Evolutionary conservation across 2,888 invertebrate genomes (phyloP).

Genomic region (Agonopterix heracliana): DNA sequence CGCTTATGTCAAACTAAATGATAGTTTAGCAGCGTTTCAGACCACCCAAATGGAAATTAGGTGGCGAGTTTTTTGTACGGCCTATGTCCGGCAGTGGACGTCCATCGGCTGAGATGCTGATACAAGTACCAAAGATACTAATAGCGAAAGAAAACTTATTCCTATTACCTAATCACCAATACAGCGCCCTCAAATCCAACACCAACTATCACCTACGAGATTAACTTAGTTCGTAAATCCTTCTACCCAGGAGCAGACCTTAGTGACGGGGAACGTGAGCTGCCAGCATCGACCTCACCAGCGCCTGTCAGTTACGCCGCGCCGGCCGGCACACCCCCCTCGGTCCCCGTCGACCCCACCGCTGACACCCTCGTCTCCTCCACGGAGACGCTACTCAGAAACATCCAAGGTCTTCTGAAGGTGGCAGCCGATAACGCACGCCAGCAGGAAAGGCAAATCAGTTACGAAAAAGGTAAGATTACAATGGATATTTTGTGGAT

Average conservation of each 20-base stretch:
- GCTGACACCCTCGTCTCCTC: conserved; percentile 82
- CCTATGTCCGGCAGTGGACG: too few species aligned
- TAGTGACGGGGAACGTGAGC: conserved; percentile 84
- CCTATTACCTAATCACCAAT: too few species aligned
- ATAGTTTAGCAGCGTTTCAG: too few species aligned
- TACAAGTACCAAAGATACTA: too few species aligned
- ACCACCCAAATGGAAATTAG: too few species aligned
- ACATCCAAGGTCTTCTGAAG: conserved; percentile 96
- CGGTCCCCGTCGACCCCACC: conserved; percentile 61
- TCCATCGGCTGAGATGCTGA: too few species aligned
- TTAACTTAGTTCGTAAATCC: too few species aligned
- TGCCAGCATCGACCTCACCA: conserved; percentile 78
- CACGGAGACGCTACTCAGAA: conserved; percentile 94
- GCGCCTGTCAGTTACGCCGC: conserved; percentile 89
- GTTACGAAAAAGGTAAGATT: conserved; percentile 94
- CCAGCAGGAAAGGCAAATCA: conserved; percentile 96
- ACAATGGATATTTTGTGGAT: not conserved
- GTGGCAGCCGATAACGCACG: conserved; percentile 98
- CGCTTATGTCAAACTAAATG: too few species aligned
- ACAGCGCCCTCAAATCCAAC: too few species aligned
- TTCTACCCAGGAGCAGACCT: conserved; percentile 77
- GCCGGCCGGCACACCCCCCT: conserved; percentile 75
- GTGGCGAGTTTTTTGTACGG: too few species aligned
- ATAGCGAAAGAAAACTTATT: too few species aligned
- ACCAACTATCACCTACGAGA: too few species aligned